Conservation (phyloP, 2,888 invertebrate species). For the Torymus tubicola region DNA sequence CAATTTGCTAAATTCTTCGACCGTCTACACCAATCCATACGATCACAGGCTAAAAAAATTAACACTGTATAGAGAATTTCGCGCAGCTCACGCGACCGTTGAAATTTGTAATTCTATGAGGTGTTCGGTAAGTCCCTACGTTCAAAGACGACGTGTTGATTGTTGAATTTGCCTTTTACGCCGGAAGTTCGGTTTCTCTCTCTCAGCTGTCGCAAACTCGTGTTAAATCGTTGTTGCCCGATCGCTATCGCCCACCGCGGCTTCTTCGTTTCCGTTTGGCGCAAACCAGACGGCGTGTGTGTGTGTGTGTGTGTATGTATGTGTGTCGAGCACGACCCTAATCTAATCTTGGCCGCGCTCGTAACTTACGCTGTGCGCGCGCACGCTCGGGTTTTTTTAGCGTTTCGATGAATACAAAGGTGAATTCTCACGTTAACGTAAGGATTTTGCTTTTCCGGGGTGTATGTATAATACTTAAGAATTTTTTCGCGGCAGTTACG, state of each 20-base stretch:
- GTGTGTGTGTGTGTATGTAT: slow-evolving; percentile 15
- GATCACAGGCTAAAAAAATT: not conserved
- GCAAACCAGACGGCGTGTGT: slow-evolving; percentile 11
- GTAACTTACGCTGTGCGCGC: slow-evolving; percentile 17
- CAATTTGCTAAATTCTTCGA: no score
- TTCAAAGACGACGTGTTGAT: slow-evolving; percentile 67
- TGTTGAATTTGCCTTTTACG: slow-evolving; percentile 71
- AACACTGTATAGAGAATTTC: slow-evolving; percentile 21
- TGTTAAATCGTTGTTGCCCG: slow-evolving; percentile 41
- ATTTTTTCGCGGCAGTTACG: no score
- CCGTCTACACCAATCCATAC: no score
- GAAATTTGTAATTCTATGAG: slow-evolving; percentile 53
- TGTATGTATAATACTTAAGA: not conserved
- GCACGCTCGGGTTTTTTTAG: slow-evolving; percentile 35
- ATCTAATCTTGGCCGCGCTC: slow-evolving; percentile 49
- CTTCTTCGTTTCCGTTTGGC: slow-evolving; percentile 52
- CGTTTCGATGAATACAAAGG: slow-evolving; percentile 38
- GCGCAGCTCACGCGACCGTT: slow-evolving; percentile 25
- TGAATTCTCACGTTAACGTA: slow-evolving; percentile 30
- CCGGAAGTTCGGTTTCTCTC: slow-evolving; percentile 62
- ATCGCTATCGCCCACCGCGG: slow-evolving; percentile 48
- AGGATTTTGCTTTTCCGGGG: slow-evolving; percentile 10
- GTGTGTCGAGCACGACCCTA: slow-evolving; percentile 21
- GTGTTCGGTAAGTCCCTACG: slow-evolving; percentile 10
- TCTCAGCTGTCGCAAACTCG: slow-evolving; percentile 48